phyloP scores from a whole-genome alignment of 2,888 invertebrate species.

The Eupelmus urozonus region DNA sequence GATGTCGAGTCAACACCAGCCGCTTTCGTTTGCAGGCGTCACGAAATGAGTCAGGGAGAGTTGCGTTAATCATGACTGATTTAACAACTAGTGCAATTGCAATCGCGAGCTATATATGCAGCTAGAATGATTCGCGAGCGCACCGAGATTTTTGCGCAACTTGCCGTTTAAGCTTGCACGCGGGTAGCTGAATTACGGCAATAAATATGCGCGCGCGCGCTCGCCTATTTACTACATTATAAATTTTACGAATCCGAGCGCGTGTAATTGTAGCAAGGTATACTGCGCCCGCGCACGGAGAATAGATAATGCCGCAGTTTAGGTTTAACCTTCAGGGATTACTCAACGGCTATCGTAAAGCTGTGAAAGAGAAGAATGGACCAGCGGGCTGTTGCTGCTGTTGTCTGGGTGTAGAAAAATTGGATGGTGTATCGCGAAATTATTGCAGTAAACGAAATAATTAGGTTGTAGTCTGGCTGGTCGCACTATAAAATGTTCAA shows the following conservation, averaged over 20 bases:
- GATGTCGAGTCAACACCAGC: slow-evolving; percentile 4
- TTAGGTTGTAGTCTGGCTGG: too few relatives aligned
- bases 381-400: not conserved
- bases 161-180: not conserved
- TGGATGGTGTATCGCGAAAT: too few relatives aligned
- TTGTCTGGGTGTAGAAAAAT: too few relatives aligned
- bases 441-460: too few relatives aligned
- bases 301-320: not conserved
- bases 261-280: not conserved
- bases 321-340: not conserved
- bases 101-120: not conserved
- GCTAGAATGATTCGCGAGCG: not conserved
- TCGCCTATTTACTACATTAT: slow-evolving; percentile 5
- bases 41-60: not conserved
- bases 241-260: not conserved
- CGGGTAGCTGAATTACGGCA: not conserved
- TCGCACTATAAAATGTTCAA: too few relatives aligned
- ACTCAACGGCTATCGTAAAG: not conserved
- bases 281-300: not conserved
- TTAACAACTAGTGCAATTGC: slow-evolving; percentile 1
- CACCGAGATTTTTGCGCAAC: not conserved
- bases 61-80: slow-evolving; percentile 26
- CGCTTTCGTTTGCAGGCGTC: not conserved
- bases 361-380: not conserved
- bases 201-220: not conserved